A percentile compares a stretch with the other conserved stretches of the same genome.
phyloP scores from a whole-genome alignment of 2,113 vertebrate genomes.

The Octodon degus region DNA sequence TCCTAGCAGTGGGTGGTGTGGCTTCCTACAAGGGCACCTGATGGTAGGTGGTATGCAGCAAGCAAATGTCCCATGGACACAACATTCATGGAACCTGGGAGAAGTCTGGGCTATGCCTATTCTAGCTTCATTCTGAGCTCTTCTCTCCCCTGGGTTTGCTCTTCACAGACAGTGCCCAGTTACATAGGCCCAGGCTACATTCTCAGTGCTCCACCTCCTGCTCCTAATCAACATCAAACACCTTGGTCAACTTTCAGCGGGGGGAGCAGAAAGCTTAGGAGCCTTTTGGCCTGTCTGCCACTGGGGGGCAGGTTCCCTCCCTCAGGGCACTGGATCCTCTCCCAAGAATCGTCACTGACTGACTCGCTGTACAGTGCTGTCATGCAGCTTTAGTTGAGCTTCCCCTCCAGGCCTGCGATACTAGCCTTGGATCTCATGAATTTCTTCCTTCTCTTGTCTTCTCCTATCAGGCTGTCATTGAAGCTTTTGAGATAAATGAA shows the following conservation, averaged over 20 bases:
- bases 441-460: background rate
- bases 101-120: background rate
- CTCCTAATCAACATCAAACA: background rate
- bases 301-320: background rate
- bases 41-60: background rate
- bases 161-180: background rate
- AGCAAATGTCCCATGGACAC: background rate
- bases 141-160: background rate
- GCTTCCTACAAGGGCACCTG: background rate
- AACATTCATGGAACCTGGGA: background rate
- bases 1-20: too few relatives aligned
- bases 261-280: background rate
- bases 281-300: background rate
- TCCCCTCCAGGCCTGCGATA: background rate
- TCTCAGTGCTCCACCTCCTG: background rate
- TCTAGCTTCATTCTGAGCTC: background rate
- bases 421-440: background rate
- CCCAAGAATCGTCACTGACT: background rate
- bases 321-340: background rate
- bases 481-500: background rate
- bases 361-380: background rate
- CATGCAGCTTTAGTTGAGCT: background rate
- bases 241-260: background rate
- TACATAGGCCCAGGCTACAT: background rate
- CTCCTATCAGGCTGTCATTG: background rate